Evolutionary conservation across 2,797 vertebrate species (phyloP).

Genomic region (Lophotriccus pileatus): DNA sequence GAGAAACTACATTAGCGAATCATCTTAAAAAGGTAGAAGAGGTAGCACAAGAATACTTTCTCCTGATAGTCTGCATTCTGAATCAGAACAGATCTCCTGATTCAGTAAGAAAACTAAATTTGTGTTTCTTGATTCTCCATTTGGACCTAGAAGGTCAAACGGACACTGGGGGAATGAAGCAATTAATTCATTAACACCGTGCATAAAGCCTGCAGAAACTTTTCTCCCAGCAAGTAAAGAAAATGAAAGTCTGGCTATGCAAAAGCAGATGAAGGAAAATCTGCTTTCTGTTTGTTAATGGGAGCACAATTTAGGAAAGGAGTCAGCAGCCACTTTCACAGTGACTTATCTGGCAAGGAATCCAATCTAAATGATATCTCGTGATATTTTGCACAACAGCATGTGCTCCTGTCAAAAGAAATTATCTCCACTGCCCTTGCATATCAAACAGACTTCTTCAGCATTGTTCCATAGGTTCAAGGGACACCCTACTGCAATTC

Average conservation of each 20-base stretch:
- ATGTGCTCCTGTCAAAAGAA: neutral
- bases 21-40: neutral
- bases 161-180: neutral
- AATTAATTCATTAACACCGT: neutral
- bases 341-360: slow-evolving; percentile 15
- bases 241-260: neutral
- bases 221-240: neutral
- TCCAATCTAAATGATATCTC: neutral
- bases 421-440: neutral
- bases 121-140: neutral
- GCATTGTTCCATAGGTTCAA: neutral
- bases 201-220: neutral
- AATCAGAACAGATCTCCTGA: neutral
- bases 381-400: neutral
- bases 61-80: neutral
- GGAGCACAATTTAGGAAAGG: neutral
- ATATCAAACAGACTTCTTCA: neutral
- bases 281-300: neutral
- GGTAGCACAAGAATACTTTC: neutral
- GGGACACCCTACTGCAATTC: neutral
- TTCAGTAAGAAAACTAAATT: neutral
- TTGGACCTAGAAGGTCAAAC: neutral
- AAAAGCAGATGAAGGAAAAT: neutral
- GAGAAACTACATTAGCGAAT: neutral
- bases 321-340: neutral